Conservation (phyloP, 2,797 vertebrate species). For the Argyrosomus regius region DNA sequence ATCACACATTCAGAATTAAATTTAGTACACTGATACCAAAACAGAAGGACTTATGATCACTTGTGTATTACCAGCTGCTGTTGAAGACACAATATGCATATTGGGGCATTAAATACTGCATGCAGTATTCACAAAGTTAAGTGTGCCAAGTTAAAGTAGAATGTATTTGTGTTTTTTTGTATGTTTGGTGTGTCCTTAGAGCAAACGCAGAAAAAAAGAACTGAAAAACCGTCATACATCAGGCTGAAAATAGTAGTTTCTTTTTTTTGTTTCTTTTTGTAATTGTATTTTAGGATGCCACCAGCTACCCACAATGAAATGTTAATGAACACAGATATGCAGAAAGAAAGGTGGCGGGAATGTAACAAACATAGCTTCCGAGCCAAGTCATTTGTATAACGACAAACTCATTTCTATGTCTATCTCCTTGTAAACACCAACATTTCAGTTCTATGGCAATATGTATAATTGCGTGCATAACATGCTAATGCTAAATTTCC, state of each 20-base stretch:
- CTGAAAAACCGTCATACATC: not conserved
- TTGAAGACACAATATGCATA: not conserved
- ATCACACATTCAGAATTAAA: conserved; percentile 6
- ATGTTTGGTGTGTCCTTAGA: not conserved
- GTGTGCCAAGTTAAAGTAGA: not conserved
- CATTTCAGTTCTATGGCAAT: conserved; percentile 48
- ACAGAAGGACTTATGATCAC: not conserved
- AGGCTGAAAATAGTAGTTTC: conserved; percentile 2
- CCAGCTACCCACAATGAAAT: conserved; percentile 28
- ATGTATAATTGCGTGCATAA: conserved; percentile 51
- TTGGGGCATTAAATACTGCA: not conserved
- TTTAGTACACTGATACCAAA: not conserved
- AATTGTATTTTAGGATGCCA: conserved; percentile 8
- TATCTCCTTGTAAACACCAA: conserved; percentile 61
- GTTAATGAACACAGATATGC: conserved; percentile 33
- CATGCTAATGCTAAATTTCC: conserved; percentile 69
- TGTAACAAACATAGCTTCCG: not conserved
- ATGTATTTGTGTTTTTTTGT: not conserved
- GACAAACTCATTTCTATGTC: conserved; percentile 45
- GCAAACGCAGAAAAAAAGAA: not conserved
- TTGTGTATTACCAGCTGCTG: not conserved
- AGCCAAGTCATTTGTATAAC: conserved; percentile 43
- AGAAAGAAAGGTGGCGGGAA: not conserved
- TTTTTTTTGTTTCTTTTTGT: conserved; percentile 2
- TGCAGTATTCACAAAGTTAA: not conserved